Evolutionary conservation across 1,140 invertebrate species (phyloP).

Genomic region (Megalonaias nervosa): DNA sequence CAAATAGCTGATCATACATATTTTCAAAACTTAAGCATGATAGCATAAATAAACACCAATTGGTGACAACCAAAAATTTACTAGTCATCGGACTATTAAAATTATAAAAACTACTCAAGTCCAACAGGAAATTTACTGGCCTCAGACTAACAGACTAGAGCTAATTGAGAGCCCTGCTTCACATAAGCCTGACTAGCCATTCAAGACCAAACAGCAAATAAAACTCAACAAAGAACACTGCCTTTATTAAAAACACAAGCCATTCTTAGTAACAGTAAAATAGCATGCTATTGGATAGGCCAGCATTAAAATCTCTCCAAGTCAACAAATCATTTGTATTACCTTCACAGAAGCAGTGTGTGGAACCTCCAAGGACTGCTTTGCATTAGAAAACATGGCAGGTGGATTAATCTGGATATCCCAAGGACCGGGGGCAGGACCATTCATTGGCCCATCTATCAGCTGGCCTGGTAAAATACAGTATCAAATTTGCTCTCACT

Average conservation of each 20-base stretch:
- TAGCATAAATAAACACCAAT: too few relatives aligned
- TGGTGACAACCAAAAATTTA: too few relatives aligned
- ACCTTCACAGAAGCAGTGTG: slow-evolving; percentile 76
- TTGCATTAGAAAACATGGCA: slow-evolving; percentile 72
- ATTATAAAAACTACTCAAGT: too few relatives aligned
- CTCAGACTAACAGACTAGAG: too few relatives aligned
- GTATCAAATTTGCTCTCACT: too few relatives aligned
- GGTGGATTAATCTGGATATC: slow-evolving; percentile 72
- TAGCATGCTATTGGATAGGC: neutral
- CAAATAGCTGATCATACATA: too few relatives aligned
- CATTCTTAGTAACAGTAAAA: neutral
- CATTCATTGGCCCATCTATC: slow-evolving; percentile 72
- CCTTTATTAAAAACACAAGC: neutral
- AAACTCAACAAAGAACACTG: neutral
- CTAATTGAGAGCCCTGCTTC: too few relatives aligned
- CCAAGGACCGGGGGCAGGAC: slow-evolving; percentile 75
- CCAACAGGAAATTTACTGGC: too few relatives aligned
- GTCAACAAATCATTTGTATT: neutral
- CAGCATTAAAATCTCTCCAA: neutral
- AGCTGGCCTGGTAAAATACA: slow-evolving; percentile 66
- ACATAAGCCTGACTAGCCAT: neutral
- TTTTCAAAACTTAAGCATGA: too few relatives aligned
- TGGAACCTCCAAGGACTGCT: slow-evolving; percentile 74
- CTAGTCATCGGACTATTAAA: too few relatives aligned
- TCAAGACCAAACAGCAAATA: neutral